Evolutionary conservation across 2,113 vertebrate species (phyloP).

Genomic region (Irena cyanogastra): DNA sequence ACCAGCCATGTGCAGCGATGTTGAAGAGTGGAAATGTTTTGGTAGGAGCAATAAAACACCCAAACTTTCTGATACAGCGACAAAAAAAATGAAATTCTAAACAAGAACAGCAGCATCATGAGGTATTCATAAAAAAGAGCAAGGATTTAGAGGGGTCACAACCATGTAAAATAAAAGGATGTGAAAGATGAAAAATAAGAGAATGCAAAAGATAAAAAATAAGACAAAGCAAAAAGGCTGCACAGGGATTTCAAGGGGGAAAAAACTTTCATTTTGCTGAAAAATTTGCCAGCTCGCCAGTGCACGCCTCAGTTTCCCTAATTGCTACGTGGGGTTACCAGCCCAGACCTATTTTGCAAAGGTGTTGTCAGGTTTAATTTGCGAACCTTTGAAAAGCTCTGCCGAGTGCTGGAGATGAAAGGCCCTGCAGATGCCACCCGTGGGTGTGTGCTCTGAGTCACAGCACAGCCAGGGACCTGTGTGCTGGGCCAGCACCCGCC

Average conservation of each 20-base stretch:
- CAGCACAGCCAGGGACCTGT: background rate
- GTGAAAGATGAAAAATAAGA: background rate
- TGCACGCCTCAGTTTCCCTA: conserved; percentile 10
- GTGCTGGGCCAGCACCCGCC: background rate
- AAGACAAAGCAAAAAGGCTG: background rate
- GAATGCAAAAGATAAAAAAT: background rate
- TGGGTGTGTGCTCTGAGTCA: conserved; percentile 61
- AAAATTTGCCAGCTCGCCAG: background rate
- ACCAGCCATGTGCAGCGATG: fast-evolving
- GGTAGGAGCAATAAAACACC: background rate
- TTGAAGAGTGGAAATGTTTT: background rate
- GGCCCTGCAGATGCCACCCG: conserved; percentile 15
- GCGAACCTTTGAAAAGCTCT: conserved; percentile 25
- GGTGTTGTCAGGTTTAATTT: conserved; percentile 52
- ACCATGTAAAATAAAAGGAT: background rate
- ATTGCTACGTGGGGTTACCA: conserved; percentile 23
- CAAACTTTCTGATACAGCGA: background rate
- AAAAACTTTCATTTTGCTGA: background rate
- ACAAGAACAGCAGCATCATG: background rate
- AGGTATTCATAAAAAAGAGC: background rate
- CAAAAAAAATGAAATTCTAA: background rate
- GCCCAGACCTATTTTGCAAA: conserved; percentile 56
- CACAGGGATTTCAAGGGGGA: fast-evolving
- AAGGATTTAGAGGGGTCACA: background rate
- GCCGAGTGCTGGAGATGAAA: conserved; percentile 36